Base-by-base conservation (phyloP, 2,113 vertebrate genomes). In the Xenus cinereus region DNA sequence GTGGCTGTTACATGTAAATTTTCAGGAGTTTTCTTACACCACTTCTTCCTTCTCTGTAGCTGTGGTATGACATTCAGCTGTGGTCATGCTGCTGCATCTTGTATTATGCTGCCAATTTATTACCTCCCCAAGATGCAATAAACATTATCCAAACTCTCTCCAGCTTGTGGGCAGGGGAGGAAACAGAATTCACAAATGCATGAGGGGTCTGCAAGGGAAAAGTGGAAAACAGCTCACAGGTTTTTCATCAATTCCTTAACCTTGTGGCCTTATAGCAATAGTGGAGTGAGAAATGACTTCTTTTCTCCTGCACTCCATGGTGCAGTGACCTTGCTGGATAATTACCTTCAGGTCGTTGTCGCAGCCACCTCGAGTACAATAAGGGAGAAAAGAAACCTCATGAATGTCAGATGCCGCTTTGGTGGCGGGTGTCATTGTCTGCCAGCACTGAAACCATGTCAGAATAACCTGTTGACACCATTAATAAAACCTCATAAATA, bases 301-400 rank as follows among this genome's bases (percentile, higher is more conserved):
- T 68, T 28, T 71, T 45, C 62, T 76, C 48, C 86, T 45, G 68
- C 4, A 3, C 88, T 72, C 76, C 17, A 17, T 6, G 45, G 71
- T 67, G 76, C 86, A 45, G 51, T 81, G 88, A 90, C 92, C 93
- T 93, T 92, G 95, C 75, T 79, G 94, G 89, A 63, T 95, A 94
- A 96, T 95, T 95, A 75, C 88, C 84, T 80, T 60, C 16, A 67
- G 90, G 83, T 76, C 17, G 9, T 54, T 90, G 91, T 48, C 2
- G 1, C 67, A 68, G 54, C 67, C 53, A 53, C 66, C 81, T 11
- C 3, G 2, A 94, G 89, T 2, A 22, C 60, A 63, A 16, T 5
- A 6, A 43, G 48, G 35, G 62, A 39, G 83, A 57, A n/a, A 20
- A 50, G 59, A 48, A 84, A 26, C 26, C 63, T 94, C 10, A 2